Evolutionary conservation across 2,113 vertebrate species (phyloP).

Genomic region (Zingel zingel): DNA sequence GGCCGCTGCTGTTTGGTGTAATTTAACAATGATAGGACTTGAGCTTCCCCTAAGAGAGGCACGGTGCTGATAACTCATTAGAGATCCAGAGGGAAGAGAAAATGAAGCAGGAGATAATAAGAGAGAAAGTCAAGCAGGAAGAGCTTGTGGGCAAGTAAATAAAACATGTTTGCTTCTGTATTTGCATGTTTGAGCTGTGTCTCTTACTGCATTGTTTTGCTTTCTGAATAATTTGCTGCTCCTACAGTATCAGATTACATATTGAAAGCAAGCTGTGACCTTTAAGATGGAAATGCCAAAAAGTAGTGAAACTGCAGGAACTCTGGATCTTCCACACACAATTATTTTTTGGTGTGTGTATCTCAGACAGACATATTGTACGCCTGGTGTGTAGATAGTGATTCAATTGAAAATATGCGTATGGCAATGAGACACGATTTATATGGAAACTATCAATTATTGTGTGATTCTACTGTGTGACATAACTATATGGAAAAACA

Average conservation of each 20-base stretch:
- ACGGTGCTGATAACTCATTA: slow-evolving; percentile 54
- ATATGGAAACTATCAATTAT: slow-evolving; percentile 37
- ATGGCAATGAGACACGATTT: slow-evolving; percentile 25
- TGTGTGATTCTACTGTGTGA: slow-evolving; percentile 7
- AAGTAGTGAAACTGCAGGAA: slow-evolving; percentile 48
- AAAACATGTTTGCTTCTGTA: slow-evolving; percentile 34
- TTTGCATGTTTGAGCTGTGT: slow-evolving; percentile 22
- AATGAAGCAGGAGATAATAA: slow-evolving; percentile 5
- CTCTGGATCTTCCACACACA: slow-evolving; percentile 49
- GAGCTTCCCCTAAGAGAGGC: slow-evolving; percentile 38
- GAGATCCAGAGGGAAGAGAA: slow-evolving; percentile 39
- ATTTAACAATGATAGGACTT: slow-evolving; percentile 57
- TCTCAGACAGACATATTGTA: slow-evolving; percentile 14
- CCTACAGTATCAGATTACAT: slow-evolving; percentile 41
- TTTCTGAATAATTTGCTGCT: slow-evolving; percentile 47
- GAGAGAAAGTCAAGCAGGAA: neutral
- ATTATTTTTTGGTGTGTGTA: slow-evolving; percentile 56
- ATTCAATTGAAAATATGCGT: slow-evolving; percentile 39
- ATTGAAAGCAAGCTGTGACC: slow-evolving; percentile 61
- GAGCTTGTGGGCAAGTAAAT: neutral
- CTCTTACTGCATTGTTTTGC: slow-evolving; percentile 39
- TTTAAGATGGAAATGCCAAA: slow-evolving; percentile 75
- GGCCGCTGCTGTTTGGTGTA: slow-evolving; percentile 43
- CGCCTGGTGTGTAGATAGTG: slow-evolving; percentile 21
- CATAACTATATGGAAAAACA: neutral